Conservation (phyloP, 2,888 invertebrate genomes). For the Synanthedon tipuliformis region DNA sequence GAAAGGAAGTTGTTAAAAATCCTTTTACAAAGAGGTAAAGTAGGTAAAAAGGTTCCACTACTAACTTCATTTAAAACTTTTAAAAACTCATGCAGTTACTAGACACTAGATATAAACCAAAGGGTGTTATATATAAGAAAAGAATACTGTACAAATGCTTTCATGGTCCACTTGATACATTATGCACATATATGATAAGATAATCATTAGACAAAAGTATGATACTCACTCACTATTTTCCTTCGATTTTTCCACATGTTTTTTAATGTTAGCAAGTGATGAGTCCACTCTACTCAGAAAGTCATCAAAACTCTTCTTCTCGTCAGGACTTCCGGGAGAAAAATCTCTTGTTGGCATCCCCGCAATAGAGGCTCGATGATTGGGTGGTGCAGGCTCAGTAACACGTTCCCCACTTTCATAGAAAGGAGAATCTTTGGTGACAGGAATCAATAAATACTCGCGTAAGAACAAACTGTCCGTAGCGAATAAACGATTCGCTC, state of each 20-base stretch:
- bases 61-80: too few relatives aligned
- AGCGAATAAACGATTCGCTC: constrained; percentile 91
- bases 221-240: constrained; percentile 84
- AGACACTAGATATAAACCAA: too few relatives aligned
- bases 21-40: too few relatives aligned
- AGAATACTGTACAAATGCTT: too few relatives aligned
- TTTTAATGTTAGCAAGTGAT: constrained; percentile 85
- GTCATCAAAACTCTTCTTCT: constrained; percentile 81
- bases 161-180: too few relatives aligned
- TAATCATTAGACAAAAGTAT: neutral
- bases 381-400: constrained; percentile 49
- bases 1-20: too few relatives aligned
- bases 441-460: constrained; percentile 88
- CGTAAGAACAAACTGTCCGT: constrained; percentile 93
- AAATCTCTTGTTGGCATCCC: constrained; percentile 62
- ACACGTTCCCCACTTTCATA: constrained; percentile 69
- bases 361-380: constrained; percentile 70
- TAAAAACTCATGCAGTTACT: too few relatives aligned
- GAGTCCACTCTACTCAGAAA: constrained; percentile 87
- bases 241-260: constrained; percentile 83
- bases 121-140: too few relatives aligned
- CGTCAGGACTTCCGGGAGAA: constrained; percentile 74
- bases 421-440: constrained; percentile 74
- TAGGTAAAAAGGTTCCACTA: too few relatives aligned
- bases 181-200: too few relatives aligned